Percentiles rank a stretch among this genome's conserved stretches.
phyloP scores from a whole-genome alignment of 2,797 vertebrate genomes.

The Sardinella longiceps region DNA sequence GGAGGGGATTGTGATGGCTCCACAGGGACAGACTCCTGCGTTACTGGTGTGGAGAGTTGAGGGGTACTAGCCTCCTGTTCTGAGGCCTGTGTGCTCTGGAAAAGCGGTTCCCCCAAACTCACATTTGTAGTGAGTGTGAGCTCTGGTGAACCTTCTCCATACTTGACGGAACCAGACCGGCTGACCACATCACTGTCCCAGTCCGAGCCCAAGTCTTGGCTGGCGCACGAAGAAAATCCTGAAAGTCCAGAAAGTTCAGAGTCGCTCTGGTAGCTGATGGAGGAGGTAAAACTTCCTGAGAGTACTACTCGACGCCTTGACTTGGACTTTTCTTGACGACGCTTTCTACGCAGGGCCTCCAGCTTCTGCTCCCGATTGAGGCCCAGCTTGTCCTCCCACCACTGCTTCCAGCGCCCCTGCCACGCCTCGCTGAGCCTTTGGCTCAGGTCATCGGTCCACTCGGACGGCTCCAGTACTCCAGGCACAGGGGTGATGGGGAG shows the following conservation, averaged over 20 bases:
- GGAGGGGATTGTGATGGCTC: neutral
- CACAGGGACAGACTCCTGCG: neutral
- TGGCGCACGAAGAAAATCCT: conserved; percentile 38
- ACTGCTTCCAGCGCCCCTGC: conserved; percentile 69
- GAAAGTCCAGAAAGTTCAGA: conserved; percentile 55
- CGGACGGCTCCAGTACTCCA: neutral
- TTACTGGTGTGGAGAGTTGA: neutral
- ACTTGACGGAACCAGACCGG: neutral
- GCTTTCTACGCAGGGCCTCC: conserved; percentile 66
- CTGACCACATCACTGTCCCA: conserved; percentile 4
- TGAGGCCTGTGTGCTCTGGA: neutral
- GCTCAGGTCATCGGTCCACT: conserved; percentile 69
- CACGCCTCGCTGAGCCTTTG: conserved; percentile 76
- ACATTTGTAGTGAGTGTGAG: neutral
- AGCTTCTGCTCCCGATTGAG: conserved; percentile 55
- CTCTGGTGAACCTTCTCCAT: conserved; percentile 8
- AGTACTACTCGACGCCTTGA: conserved; percentile 52
- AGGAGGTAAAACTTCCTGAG: conserved; percentile 80
- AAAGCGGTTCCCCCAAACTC: neutral
- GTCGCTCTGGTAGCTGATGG: conserved; percentile 70
- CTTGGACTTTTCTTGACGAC: conserved; percentile 64
- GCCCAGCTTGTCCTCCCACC: conserved; percentile 80
- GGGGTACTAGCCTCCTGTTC: neutral
- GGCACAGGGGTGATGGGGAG: conserved; percentile 31
- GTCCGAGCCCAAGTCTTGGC: conserved; percentile 58